phyloP scores from a whole-genome alignment of 1,140 invertebrate species.

The Homarus americanus region DNA sequence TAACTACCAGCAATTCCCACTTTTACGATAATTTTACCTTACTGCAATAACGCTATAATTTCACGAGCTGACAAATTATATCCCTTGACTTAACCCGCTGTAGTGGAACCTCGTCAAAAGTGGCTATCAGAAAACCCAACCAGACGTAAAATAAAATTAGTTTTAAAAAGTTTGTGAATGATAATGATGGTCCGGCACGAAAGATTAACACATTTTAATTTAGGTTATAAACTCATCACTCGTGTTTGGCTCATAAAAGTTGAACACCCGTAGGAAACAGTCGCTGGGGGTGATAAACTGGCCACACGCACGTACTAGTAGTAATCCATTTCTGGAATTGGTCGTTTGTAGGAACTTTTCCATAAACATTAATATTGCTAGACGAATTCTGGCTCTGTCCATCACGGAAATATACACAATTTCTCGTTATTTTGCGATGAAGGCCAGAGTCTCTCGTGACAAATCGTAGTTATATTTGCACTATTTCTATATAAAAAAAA shows the following conservation, averaged over 20 bases:
- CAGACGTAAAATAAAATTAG: slow-evolving; percentile 38
- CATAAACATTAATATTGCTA: slow-evolving; percentile 23
- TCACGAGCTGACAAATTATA: slow-evolving; percentile 33
- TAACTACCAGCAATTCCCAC: slow-evolving; percentile 6
- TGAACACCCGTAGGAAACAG: slow-evolving; percentile 46
- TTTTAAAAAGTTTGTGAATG: slow-evolving; percentile 9
- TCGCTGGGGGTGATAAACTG: slow-evolving; percentile 21
- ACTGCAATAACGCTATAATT: slow-evolving; percentile 45
- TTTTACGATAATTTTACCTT: slow-evolving; percentile 47
- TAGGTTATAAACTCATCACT: slow-evolving; percentile 18
- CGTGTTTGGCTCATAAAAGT: slow-evolving; percentile 16
- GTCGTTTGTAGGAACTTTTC: slow-evolving; percentile 48
- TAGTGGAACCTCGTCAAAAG: not conserved
- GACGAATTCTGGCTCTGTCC: slow-evolving; percentile 27
- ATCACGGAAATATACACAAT: slow-evolving; percentile 30
- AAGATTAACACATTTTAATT: slow-evolving; percentile 29
- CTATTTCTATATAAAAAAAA: too few relatives aligned
- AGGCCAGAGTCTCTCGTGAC: not conserved
- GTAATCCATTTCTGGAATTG: slow-evolving; percentile 48
- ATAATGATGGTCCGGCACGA: not conserved
- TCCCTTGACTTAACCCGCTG: not conserved
- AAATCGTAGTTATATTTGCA: not conserved
- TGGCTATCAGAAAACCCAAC: slow-evolving; percentile 32
- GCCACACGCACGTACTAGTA: slow-evolving; percentile 19
- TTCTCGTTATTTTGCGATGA: slow-evolving; percentile 42